These are phyloP conservation scores for Netelia fuscicornis DNA, from an alignment of 2,888 invertebrate genomes.

Conservation along the genomic window DNA sequence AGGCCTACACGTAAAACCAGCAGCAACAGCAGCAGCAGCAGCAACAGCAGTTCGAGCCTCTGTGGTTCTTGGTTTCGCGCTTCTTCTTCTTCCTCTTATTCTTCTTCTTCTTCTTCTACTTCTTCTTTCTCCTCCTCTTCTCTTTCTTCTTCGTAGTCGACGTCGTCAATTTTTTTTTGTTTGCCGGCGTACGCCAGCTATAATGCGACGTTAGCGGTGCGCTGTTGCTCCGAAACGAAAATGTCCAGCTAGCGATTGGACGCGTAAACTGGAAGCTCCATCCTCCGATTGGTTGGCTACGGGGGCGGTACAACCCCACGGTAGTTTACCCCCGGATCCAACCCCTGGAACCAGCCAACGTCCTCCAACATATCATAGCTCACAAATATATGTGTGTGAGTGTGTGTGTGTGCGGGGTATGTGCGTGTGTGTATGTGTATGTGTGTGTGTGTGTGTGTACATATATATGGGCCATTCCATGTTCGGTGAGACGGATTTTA, in stretches of 20 bases:
- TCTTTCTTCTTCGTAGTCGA: slow-evolving; percentile 33
- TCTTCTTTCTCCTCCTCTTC: slow-evolving; percentile 42
- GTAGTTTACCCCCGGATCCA: slow-evolving; percentile 70
- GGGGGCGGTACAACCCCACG: slow-evolving; percentile 80
- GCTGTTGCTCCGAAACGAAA: slow-evolving; percentile 60
- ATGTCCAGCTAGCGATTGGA: slow-evolving; percentile 68
- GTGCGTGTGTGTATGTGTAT: not conserved
- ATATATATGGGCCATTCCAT: too few relatives aligned
- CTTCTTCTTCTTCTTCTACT: slow-evolving; percentile 39
- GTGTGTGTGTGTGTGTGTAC: not conserved
- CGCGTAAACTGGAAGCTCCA: slow-evolving; percentile 43
- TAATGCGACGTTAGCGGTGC: slow-evolving; percentile 55
- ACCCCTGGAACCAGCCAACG: slow-evolving; percentile 55
- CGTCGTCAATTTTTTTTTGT: slow-evolving; percentile 51
- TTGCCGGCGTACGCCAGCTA: slow-evolving; percentile 61
- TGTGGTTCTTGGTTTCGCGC: slow-evolving; percentile 60
- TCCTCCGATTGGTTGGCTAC: slow-evolving; percentile 73
- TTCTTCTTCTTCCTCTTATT: slow-evolving; percentile 59
- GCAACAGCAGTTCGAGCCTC: slow-evolving; percentile 45
- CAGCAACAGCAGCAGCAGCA: slow-evolving; percentile 50
- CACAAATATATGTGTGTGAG: not conserved
- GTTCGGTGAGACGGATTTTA: too few relatives aligned
- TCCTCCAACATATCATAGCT: slow-evolving; percentile 9
- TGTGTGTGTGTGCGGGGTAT: not conserved
- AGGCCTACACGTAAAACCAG: slow-evolving; percentile 66